A percentile compares a stretch with the other conserved stretches of the same genome.
Evolutionary conservation across 2,113 vertebrate genomes (phyloP).

Genomic region (Callaeas wilsoni): DNA sequence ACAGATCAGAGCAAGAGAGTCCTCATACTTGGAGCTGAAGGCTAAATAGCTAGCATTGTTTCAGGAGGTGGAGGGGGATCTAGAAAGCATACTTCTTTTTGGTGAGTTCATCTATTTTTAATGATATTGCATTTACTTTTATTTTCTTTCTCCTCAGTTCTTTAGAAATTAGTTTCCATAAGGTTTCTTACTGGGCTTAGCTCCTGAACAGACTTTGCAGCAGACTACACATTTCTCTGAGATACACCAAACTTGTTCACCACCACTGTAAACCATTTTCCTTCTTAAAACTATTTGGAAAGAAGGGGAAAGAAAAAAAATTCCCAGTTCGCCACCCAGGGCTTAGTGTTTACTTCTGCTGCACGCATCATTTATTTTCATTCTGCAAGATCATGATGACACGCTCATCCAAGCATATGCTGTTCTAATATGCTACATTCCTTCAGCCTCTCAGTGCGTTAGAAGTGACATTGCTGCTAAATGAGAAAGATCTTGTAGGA

Average conservation of each 20-base stretch:
- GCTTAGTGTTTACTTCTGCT: slow-evolving; percentile 59
- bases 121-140: background rate
- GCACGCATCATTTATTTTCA: slow-evolving; percentile 65
- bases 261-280: slow-evolving; percentile 10
- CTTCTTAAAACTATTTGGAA: slow-evolving; percentile 3
- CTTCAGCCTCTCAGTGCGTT: slow-evolving; percentile 21
- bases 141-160: background rate
- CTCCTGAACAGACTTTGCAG: background rate
- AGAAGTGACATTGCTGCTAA: slow-evolving; percentile 55
- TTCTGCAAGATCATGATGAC: slow-evolving; percentile 63
- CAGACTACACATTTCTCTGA: background rate
- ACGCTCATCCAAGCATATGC: slow-evolving; percentile 51
- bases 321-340: slow-evolving; percentile 39
- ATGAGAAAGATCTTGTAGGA: slow-evolving; percentile 47
- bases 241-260: background rate
- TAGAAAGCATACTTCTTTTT: background rate
- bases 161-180: background rate
- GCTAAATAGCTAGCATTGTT: slow-evolving; percentile 6
- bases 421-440: slow-evolving; percentile 63
- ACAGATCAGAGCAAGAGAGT: slow-evolving; percentile 5
- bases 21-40: background rate
- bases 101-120: background rate
- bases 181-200: background rate
- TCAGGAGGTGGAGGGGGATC: background rate
- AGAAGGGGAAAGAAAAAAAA: background rate